A percentile compares a stretch with the other conserved stretches of the same genome.
Conservation (phyloP, 2,113 vertebrate genomes). For the Choloepus hoffmanni region DNA sequence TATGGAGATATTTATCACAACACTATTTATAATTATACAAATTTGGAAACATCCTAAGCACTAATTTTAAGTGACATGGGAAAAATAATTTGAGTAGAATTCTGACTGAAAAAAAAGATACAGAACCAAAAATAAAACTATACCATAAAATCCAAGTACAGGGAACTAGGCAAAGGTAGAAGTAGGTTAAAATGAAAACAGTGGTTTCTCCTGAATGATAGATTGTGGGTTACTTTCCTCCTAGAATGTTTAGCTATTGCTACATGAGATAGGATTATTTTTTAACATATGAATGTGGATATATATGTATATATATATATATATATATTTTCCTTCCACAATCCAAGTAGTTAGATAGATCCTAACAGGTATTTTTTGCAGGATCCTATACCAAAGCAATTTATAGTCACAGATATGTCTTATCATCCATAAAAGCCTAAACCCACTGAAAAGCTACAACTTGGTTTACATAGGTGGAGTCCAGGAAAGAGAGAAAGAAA, state of each 20-base stretch:
- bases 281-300: not conserved
- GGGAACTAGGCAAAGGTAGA: not conserved
- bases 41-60: not conserved
- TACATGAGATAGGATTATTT: not conserved
- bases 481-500: not conserved
- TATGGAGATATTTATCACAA: not conserved
- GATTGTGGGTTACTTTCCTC: not conserved
- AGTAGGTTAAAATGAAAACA: not conserved
- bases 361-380: not conserved
- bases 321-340: not conserved
- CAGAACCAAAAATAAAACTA: not conserved
- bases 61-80: not conserved
- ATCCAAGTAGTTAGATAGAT: not conserved
- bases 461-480: not conserved
- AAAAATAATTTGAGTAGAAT: not conserved
- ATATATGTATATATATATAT: not conserved
- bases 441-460: not conserved
- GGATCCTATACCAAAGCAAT: not conserved
- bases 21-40: not conserved
- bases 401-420: not conserved
- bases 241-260: not conserved
- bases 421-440: not conserved
- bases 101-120: slow-evolving; percentile 18
- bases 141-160: not conserved
- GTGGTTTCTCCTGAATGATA: not conserved